Percentiles rank a stretch among this genome's conserved stretches.
These are phyloP conservation scores for Mylabris phalerata DNA, from an alignment of 1,140 invertebrate genomes.

Conservation along the genomic window DNA sequence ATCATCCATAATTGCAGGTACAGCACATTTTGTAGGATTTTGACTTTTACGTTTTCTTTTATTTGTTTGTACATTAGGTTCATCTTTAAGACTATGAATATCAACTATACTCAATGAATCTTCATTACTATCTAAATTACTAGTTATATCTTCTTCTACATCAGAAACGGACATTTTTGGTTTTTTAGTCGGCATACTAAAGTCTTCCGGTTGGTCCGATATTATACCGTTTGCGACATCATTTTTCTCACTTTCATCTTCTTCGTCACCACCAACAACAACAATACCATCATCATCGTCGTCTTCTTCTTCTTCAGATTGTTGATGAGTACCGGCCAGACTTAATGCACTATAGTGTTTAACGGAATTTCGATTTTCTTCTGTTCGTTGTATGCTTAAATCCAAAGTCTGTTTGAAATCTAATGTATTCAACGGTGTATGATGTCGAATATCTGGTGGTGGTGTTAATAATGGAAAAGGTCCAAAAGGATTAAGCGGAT, in stretches of 20 bases:
- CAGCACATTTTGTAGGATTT: constrained; percentile 79
- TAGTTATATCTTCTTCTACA: constrained; percentile 57
- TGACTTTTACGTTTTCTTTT: constrained; percentile 85
- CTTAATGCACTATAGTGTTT: constrained; percentile 40
- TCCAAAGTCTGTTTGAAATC: constrained; percentile 60
- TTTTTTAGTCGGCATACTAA: constrained; percentile 57
- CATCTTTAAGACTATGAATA: constrained; percentile 48
- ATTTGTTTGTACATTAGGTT: constrained; percentile 45
- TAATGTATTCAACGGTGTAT: constrained; percentile 51
- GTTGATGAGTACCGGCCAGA: constrained; percentile 29
- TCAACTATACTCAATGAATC: constrained; percentile 57
- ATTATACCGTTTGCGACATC: constrained; percentile 29
- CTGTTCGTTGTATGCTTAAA: constrained; percentile 48
- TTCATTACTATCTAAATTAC: constrained; percentile 67
- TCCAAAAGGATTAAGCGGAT: constrained; percentile 63
- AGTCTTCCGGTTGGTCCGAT: constrained; percentile 57
- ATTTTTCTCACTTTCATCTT: constrained; percentile 48
- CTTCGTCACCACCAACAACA: constrained; percentile 54
- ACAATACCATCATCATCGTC: constrained; percentile 56
- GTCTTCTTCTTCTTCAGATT: constrained; percentile 44
- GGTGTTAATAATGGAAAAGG: constrained; percentile 69
- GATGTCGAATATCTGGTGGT: constrained; percentile 62
- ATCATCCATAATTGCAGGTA: constrained; percentile 47
- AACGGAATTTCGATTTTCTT: constrained; percentile 52
- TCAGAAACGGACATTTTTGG: constrained; percentile 55